A percentile compares a stretch with the other conserved stretches of the same genome.
These are phyloP conservation scores for Crossocerus cetratus DNA, from an alignment of 2,888 invertebrate species.

Conservation along the genomic window DNA sequence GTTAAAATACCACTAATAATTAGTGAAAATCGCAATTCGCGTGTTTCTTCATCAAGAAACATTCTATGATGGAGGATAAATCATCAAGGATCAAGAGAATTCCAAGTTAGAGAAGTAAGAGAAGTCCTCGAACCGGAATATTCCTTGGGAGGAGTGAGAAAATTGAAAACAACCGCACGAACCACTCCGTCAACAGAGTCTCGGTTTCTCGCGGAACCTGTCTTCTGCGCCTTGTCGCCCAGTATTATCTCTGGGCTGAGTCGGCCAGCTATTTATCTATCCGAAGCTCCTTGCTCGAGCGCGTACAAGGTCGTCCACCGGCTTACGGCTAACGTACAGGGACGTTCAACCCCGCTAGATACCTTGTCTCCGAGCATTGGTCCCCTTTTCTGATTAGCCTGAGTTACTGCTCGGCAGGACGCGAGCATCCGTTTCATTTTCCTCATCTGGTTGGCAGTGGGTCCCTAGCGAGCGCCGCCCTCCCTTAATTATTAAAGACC, in stretches of 20 bases:
- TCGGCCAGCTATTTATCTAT: slow-evolving; percentile 18
- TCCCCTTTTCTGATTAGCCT: slow-evolving; percentile 14
- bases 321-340: slow-evolving; percentile 21
- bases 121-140: background rate
- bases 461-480: too few species aligned
- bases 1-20: too few species aligned
- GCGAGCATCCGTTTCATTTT: too few species aligned
- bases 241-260: background rate
- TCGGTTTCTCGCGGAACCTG: background rate
- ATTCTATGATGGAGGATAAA: too few species aligned
- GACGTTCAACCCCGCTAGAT: slow-evolving; percentile 13
- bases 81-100: too few species aligned
- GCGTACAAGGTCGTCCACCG: slow-evolving; percentile 13
- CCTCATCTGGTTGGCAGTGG: too few species aligned
- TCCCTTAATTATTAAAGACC: too few species aligned
- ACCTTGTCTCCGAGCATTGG: background rate
- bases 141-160: slow-evolving; percentile 15
- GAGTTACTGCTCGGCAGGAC: background rate
- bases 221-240: background rate
- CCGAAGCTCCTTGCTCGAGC: slow-evolving; percentile 5
- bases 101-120: too few species aligned
- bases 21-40: too few species aligned
- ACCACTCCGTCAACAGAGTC: slow-evolving; percentile 26
- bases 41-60: too few species aligned
- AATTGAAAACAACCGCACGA: slow-evolving; percentile 42